Base-by-base conservation (phyloP, 2,797 vertebrate genomes). In the Megaceryle alcyon region DNA sequence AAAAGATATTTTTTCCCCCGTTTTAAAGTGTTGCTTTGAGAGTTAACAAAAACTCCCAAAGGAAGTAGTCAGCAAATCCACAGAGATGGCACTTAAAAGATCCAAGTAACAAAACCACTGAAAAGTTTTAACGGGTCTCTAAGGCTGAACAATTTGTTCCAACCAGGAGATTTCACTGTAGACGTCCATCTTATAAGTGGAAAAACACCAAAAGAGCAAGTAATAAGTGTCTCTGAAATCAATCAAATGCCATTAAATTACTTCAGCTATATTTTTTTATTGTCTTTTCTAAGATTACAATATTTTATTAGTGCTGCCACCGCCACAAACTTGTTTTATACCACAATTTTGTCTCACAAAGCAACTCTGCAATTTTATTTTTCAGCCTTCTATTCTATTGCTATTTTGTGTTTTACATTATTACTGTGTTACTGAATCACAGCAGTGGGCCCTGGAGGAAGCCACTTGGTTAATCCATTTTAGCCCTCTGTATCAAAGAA, bases 171-270 rank as follows among this genome's bases (percentile, higher is more conserved):
- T 93, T 93, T 92, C 90, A 88, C 90, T 82, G 23, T 94, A 73
- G 20, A 97, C 91, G 91, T 61, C 79, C 86, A 51, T 85, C 82
- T 92, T 78, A 51, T 59, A 54, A 92, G 80, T 90, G 82, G 87
- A 79, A 90, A 82, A 96, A 92, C 73, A 93, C 86, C 90, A 88
- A 82, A 86, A 96, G 90, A 96, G 90, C 72, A 94, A 95, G 84
- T 79, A 95, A 68, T 96, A 93, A 89, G 59, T 69, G 73, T 61
- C 79, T 82, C 93, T 92, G 91, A 95, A 95, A 95, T 96, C 95
- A 96, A 96, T 93, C 95, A 93, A 86, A 95, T 46, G 64, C 84
- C 91, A 96, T 96, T 96, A 94, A 89, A 92, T 96, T 79, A 88
- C 80, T 57, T 66, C 77, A 92, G 81, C 65, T 88, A 26, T 89